Base-by-base conservation (phyloP, 92 coral and sea anemone species). In the Epizoanthus scotinus region DNA sequence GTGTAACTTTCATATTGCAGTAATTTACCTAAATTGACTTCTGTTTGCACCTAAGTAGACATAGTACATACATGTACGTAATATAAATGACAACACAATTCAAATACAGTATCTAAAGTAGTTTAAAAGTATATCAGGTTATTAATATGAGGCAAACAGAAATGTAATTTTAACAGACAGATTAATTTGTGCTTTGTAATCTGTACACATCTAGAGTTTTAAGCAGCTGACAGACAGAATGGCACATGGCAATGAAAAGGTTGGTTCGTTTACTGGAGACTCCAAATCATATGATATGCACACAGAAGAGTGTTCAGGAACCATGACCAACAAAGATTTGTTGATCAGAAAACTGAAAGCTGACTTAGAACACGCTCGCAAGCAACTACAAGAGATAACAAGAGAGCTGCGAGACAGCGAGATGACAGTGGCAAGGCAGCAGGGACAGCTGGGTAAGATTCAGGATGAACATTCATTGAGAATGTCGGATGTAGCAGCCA, bases 401-500 rank as follows among this genome's bases (percentile, higher is more conserved):
- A 58, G 96, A 28, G 87, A 87, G 38, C 73, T 95, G 47, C 62
- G 97, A 20, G 99, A 93, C 24, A 86, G 94, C 18, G 98, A 95
- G 83, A 88, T 89, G 78, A 87, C 84, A 54, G 84, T 95, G 8
- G 99, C 95, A 0, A 87, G 91, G 56, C 92, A 89, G 58, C 96
- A 95, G 60, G 99, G 99, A 1, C 91, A 93, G 62, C 90, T 95
- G 55, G 99, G 94, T 17, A 91, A 91, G 44, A 87, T 94, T n/a
- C 94, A 93, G 78, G 97, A 95, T 78, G 95, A 95, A 5, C 86
- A 89, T 49, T 67, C 90, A n/a, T 64, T 95, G 34, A 87, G 91
- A 31, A 85, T 73, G 61, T 83, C 95, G 6, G 99, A 95, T 67
- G 92, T 89, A 20, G 91, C 94, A 0, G 87, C 96, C 55, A 95